Base-by-base conservation (phyloP, 2,888 invertebrate species). In the Candidula unifasciata region DNA sequence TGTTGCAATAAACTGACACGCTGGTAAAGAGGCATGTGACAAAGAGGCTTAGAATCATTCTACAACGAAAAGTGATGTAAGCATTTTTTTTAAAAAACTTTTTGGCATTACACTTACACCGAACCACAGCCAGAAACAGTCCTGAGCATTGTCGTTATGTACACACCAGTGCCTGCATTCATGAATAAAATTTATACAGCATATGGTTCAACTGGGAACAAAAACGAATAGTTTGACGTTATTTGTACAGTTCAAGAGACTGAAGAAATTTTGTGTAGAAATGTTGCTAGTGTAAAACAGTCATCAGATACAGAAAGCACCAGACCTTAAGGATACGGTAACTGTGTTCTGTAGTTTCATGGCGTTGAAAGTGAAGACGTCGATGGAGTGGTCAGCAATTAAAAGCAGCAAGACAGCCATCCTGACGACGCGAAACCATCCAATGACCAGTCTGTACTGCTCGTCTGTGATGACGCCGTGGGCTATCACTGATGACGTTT, bases 71-170 rank as follows among this genome's bases (percentile, higher is more conserved):
- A 24, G 44, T 57, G 27, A 37, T 74, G 30, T 74, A 74, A 3
- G 66, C 16, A 27, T 74, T 30, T 30, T 64, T 73, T 37, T 74
- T 74, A 24, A 44, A n/a, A 24, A 74, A 44, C 0, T 74, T 74
- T 24, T 64, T 60, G 3, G 44, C 64, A 30, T 74, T 52, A 57
- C 82, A 82, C 64, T 64, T 73, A 44, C 82, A 82, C 3, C 82
- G 35, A 6, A 44, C 64, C 2, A 82, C 74, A 21, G 82, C 82
- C 44, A 82, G 66, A 52, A 74, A 82, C 3, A 64, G 82, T 74
- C 21, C 30, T 82, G 10, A 82, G 66, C 0, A 64, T 44, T 6
- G 76, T 82, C 35, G 27, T 64, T 1, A 66, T 13, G 27, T 64
- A 44, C 18, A 77, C n/a, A 0, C 68, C 30, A 35, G 24, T 68